A percentile compares a stretch with the other conserved stretches of the same genome.
phyloP scores from a whole-genome alignment of 1,140 invertebrate species.

The Aphidius gifuensis region DNA sequence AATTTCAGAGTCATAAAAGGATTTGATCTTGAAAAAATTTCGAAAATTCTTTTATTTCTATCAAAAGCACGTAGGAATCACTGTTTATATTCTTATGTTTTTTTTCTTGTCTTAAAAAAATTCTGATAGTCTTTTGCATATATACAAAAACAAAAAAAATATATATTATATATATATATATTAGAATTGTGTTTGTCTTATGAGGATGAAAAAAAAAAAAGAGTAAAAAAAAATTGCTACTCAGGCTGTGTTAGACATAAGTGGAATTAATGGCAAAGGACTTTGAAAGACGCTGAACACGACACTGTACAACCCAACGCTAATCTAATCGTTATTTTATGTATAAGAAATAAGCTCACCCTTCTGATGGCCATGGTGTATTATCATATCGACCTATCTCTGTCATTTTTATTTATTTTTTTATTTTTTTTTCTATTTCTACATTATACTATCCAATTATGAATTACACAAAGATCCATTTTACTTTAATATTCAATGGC shows the following conservation, averaged over 20 bases:
- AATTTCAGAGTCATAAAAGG: slow-evolving; percentile 6
- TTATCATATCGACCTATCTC: slow-evolving; percentile 7
- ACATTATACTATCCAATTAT: too few relatives aligned
- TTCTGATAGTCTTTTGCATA: too few relatives aligned
- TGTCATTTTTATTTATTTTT: too few relatives aligned
- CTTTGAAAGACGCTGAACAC: slow-evolving; percentile 15
- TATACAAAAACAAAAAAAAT: too few relatives aligned
- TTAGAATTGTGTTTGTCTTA: too few relatives aligned
- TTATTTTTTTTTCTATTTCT: too few relatives aligned
- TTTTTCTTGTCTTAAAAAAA: too few relatives aligned
- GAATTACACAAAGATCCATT: too few relatives aligned
- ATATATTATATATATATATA: too few relatives aligned
- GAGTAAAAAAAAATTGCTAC: neutral
- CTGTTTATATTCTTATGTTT: too few relatives aligned
- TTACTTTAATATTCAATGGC: too few relatives aligned
- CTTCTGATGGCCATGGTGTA: neutral
- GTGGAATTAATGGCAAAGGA: slow-evolving; percentile 19
- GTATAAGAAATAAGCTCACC: slow-evolving; percentile 23
- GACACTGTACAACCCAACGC: slow-evolving; percentile 11
- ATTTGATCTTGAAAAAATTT: slow-evolving; percentile 1
- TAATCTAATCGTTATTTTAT: slow-evolving; percentile 27
- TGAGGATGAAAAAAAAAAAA: neutral
- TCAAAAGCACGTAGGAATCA: too few relatives aligned
- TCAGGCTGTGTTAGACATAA: neutral
- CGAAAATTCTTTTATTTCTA: neutral